These are phyloP conservation scores for Drosophila atripex DNA, from an alignment of 2,888 invertebrate genomes.

Conservation along the genomic window DNA sequence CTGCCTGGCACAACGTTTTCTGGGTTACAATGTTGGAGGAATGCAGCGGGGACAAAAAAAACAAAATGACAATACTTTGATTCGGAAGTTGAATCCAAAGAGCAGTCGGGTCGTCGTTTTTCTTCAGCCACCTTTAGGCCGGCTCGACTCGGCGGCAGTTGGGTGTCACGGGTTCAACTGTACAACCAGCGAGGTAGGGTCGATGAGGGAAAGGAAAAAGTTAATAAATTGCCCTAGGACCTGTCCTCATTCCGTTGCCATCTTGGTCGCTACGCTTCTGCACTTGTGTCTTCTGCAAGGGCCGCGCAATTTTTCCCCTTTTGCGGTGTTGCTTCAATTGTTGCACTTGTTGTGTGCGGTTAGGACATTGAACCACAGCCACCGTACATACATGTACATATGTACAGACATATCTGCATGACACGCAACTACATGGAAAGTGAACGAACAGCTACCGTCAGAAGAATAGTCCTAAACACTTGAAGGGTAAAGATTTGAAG, in stretches of 20 bases:
- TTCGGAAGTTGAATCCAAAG: slow-evolving; percentile 5
- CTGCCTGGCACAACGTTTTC: slow-evolving; percentile 54
- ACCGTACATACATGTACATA: neutral
- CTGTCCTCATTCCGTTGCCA: slow-evolving; percentile 46
- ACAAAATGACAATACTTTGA: neutral
- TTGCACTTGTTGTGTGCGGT: slow-evolving; percentile 62
- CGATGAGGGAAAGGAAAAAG: slow-evolving; percentile 16
- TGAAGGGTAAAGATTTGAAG: neutral
- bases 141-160: too few relatives aligned
- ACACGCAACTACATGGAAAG: slow-evolving; percentile 31
- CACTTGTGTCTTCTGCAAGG: slow-evolving; percentile 17
- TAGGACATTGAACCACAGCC: slow-evolving; percentile 63
- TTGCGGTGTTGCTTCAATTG: slow-evolving; percentile 39
- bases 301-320: slow-evolving; percentile 14
- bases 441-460: slow-evolving; percentile 37
- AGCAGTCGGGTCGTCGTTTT: neutral
- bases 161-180: slow-evolving; percentile 37
- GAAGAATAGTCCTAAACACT: slow-evolving; percentile 25
- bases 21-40: slow-evolving; percentile 39
- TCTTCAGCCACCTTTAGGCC: neutral
- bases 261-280: slow-evolving; percentile 32
- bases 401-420: slow-evolving; percentile 4
- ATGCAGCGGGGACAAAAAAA: neutral
- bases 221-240: slow-evolving; percentile 48
- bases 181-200: slow-evolving; percentile 21